These are phyloP conservation scores for Hydrozoanthus gracilis DNA, from an alignment of 92 coral and sea anemone species.

Conservation along the genomic window DNA sequence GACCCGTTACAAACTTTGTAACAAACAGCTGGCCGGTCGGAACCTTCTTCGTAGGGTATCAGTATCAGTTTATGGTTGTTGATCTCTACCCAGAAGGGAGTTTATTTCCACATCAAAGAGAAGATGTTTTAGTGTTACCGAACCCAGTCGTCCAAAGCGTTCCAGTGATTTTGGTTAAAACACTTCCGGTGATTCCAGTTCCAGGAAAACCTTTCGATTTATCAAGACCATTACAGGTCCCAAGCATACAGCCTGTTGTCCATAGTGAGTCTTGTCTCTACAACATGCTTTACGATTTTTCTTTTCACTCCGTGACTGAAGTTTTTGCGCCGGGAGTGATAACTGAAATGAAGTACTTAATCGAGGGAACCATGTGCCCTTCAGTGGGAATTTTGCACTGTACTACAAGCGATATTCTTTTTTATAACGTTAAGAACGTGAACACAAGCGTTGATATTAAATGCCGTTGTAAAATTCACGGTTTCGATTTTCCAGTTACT, in stretches of 20 bases:
- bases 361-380: conserved; percentile 33
- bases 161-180: conserved; percentile 11
- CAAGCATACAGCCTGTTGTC: not conserved
- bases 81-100: conserved; percentile 9
- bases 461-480: conserved; percentile 42
- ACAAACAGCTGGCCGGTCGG: conserved; percentile 28
- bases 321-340: conserved; percentile 29
- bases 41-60: conserved; percentile 20
- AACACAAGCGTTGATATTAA: not conserved
- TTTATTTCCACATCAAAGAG: conserved; percentile 20
- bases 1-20: conserved; percentile 37
- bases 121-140: conserved; percentile 16
- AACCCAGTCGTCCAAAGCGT: conserved; percentile 16
- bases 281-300: conserved; percentile 4
- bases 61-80: conserved; percentile 34
- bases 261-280: conserved; percentile 17
- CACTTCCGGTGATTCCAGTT: not conserved
- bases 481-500: conserved; percentile 31
- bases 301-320: conserved; percentile 9
- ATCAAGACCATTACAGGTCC: not conserved
- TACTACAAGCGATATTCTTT: not conserved
- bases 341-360: not conserved
- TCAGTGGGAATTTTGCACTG: conserved; percentile 39
- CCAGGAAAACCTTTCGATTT: not conserved
- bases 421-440: not conserved